phyloP scores from a whole-genome alignment of 2,797 vertebrate species.

The Choloepus didactylus region DNA sequence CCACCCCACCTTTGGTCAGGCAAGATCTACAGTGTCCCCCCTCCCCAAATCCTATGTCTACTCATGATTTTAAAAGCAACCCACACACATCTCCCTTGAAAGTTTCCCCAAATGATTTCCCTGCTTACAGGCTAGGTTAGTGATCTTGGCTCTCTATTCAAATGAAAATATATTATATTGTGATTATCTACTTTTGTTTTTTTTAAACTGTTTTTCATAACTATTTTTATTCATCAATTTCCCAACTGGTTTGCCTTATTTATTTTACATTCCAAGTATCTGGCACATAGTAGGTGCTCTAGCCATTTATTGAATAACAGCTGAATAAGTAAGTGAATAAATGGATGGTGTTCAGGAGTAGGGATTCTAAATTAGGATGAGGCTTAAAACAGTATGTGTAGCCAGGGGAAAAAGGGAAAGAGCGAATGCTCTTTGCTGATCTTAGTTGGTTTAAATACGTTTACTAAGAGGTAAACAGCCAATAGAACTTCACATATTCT shows the following conservation, averaged over 20 bases:
- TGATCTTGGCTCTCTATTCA: background rate
- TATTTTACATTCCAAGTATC: background rate
- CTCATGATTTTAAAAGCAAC: background rate
- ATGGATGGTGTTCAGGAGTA: background rate
- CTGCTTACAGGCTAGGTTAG: background rate
- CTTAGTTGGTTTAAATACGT: background rate
- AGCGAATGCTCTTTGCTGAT: background rate
- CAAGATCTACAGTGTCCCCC: background rate
- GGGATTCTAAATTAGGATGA: background rate
- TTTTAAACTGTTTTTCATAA: background rate
- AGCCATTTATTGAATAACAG: background rate
- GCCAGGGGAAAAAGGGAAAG: background rate
- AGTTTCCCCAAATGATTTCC: no score
- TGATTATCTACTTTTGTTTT: background rate
- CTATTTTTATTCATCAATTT: background rate
- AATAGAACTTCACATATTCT: background rate
- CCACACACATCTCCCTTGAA: background rate
- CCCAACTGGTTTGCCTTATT: background rate
- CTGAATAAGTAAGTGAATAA: background rate
- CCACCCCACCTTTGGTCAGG: background rate
- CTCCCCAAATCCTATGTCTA: background rate
- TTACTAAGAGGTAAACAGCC: background rate
- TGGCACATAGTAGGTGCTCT: background rate
- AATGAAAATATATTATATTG: background rate
- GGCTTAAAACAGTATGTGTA: background rate